These are phyloP conservation scores for Delichon dasypus DNA, from an alignment of 2,797 vertebrate species.

Conservation along the genomic window DNA sequence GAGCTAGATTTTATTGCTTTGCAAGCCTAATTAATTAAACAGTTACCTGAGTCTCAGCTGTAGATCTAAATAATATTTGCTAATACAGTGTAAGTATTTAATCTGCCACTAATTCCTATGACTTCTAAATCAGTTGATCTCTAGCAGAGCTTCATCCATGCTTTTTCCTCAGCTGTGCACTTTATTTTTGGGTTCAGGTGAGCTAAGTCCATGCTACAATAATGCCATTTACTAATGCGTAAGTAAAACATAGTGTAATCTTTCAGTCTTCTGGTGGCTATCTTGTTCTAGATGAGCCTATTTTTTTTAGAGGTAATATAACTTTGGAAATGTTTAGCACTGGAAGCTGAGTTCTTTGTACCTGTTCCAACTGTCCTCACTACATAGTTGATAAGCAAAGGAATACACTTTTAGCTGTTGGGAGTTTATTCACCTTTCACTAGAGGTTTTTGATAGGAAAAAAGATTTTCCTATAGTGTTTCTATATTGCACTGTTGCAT, in stretches of 20 bases:
- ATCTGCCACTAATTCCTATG: not conserved
- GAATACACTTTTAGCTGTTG: not conserved
- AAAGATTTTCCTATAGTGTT: not conserved
- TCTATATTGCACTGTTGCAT: not conserved
- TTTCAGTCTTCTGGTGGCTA: not conserved
- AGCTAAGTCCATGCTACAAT: not conserved
- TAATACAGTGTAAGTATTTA: not conserved
- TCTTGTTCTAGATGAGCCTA: not conserved
- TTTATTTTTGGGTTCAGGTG: not conserved
- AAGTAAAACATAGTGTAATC: not conserved
- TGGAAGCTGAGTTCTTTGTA: not conserved
- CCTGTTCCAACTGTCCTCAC: not conserved
- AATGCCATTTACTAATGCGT: not conserved
- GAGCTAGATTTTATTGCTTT: not conserved
- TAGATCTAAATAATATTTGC: conserved; percentile 3
- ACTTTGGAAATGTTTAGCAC: not conserved
- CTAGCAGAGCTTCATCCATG: not conserved
- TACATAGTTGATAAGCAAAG: not conserved
- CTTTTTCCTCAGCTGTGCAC: not conserved
- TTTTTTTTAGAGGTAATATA: not conserved
- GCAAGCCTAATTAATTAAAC: not conserved
- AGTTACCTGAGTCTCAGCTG: not conserved
- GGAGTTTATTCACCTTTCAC: not conserved
- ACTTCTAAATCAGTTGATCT: not conserved
- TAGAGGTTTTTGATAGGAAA: not conserved